phyloP scores from a whole-genome alignment of 1,140 invertebrate genomes.

The Solenopsis invicta region DNA sequence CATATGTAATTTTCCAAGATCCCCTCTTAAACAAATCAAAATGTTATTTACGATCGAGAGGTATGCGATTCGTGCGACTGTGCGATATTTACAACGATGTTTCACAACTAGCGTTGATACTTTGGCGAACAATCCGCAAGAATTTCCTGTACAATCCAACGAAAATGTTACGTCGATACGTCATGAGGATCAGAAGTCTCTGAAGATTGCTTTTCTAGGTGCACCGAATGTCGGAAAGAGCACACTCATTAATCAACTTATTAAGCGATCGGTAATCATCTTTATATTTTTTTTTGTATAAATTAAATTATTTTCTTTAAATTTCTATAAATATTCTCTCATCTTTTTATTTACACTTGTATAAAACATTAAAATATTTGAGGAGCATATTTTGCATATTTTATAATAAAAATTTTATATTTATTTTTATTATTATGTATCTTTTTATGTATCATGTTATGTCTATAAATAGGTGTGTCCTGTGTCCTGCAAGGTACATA shows the following conservation, averaged over 20 bases:
- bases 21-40: not conserved
- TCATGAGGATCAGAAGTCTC: conserved; percentile 80
- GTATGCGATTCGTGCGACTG: not conserved
- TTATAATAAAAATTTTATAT: not conserved
- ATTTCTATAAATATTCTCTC: not conserved
- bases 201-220: conserved; percentile 96
- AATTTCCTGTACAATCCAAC: not conserved
- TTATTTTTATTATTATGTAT: not conserved
- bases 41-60: conserved; percentile 49
- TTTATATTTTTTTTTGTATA: conserved; percentile 17
- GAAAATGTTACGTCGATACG: conserved; percentile 13
- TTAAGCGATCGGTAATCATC: conserved; percentile 91
- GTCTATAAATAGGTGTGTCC: conserved; percentile 91
- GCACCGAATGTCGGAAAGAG: conserved; percentile 98
- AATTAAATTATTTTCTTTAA: not conserved
- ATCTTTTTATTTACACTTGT: not conserved
- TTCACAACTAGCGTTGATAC: not conserved
- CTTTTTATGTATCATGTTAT: not conserved
- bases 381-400: not conserved
- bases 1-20: not conserved
- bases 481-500: conserved; percentile 96
- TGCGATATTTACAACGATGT: conserved; percentile 15
- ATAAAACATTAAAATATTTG: not conserved
- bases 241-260: conserved; percentile 95
- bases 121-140: not conserved